Evolutionary conservation across 2,888 invertebrate species (phyloP), one percentile per base, ranked within the genome.

Genomic region (Drosophila fulvimacula): DNA sequence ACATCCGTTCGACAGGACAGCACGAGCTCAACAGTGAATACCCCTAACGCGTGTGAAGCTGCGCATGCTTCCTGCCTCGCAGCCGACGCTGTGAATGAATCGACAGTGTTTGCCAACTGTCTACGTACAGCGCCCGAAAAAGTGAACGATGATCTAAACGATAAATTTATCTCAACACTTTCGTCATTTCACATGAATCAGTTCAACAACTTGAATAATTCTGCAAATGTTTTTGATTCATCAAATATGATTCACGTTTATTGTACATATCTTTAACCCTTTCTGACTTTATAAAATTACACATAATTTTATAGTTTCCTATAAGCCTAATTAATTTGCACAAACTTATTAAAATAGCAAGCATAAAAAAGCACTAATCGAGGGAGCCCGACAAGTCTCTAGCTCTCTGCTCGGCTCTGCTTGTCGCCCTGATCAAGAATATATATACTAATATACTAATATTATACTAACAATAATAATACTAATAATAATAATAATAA

Each of bases 51-150:
- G 70, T 79, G 80, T 82, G 83, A 83, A 82, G 83, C 87, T 83
- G 83, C 78, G 83, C 87, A 86, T 87, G 83, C 75, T 82, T 83
- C 84, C 84, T 82, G 82, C 76, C 61, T 61, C 2, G n/a, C 21
- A 38, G 42, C 15, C 51, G 27, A 15, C 30, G 49, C 17, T 53
- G 38, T 71, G 44, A 75, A 76, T 72, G 73, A 65, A 68, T 64
- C 63, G 42, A 76, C 76, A 76, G 51, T 76, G 76, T 0, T 15
- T 52, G 51, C 57, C 57, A 70, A 60, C 62, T 27, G 59, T 76
- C 38, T 65, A 61, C 55, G 13, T 4, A 38, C 10, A 36, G 32
- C 11, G 0, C 46, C n/a, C 32, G 13, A 2, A 5, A 36, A 5
- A 51, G 11, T 17, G 30, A 46, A 11, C 30, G 17, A 46, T 46